Evolutionary conservation across 2,888 invertebrate species (phyloP), one percentile per base, ranked within the genome.

Genomic region (Noctua fimbriata): DNA sequence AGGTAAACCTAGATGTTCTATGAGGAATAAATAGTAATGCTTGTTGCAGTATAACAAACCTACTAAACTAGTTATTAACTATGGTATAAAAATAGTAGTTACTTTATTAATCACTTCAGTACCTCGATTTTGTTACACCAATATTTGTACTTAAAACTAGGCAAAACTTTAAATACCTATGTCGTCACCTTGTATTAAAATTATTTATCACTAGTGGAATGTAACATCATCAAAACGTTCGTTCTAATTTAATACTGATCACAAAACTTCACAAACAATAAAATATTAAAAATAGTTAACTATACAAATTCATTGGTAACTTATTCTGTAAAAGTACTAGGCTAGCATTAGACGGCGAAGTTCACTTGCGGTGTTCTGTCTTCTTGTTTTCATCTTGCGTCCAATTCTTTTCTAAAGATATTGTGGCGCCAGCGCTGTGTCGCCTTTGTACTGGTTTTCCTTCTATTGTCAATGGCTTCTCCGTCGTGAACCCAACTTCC

Each of bases 401-500:
- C 95, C 95, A 95, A 55, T 93, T 94, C 86, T 96, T 97, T 81
- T 96, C 96, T 84, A 96, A 92, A 16, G 93, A 95, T 0, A 96
- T 93, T 0, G 95, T 89, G 0, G 96, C 96, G 0, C 94, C 95
- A 0, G 96, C 96, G 77, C 96, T 96, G 58, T 96, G 96, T 86
- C 96, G 91, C 86, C 96, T 93, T 82, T 95, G 95, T 21, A 95
- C 95, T 16, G 94, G 91, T 79, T 91, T 94, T 0, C 92, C 93
- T 82, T 95, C 95, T 36, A 92, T 86, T 21, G 87, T 89, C 49
- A 82, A 86, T 24, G 90, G 88, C 76, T 94, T 94, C 69, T 92
- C 93, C 75, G 93, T 92, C n/a, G 83, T 87, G 65, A 90, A 93
- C 9, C 95, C 96, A 2, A 89, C 86, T 88, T 96, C 96, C 4